Percentiles rank a stretch among this genome's conserved stretches.
phyloP scores from a whole-genome alignment of 2,797 vertebrate genomes.

The Peromyscus attwateri region DNA sequence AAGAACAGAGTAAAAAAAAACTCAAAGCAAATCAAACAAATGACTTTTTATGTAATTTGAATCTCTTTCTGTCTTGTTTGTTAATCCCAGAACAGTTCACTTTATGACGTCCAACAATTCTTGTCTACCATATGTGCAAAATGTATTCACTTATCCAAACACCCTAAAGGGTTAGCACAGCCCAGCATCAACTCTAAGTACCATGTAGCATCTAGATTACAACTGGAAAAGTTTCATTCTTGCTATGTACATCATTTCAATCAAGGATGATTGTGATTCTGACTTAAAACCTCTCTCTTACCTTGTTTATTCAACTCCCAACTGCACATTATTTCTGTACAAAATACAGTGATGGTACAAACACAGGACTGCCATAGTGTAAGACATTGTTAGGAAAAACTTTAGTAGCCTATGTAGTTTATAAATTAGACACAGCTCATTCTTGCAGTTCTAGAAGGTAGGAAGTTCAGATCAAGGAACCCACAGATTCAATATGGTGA shows the following conservation, averaged over 20 bases:
- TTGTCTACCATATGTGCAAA: background rate
- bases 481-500: background rate
- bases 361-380: background rate
- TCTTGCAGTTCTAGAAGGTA: background rate
- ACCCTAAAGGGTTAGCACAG: background rate
- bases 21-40: background rate
- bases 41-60: background rate
- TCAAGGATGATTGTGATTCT: background rate
- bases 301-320: background rate
- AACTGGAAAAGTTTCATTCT: background rate
- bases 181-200: background rate
- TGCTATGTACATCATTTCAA: background rate
- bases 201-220: background rate
- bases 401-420: background rate
- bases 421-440: background rate
- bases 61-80: background rate
- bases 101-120: background rate
- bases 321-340: background rate
- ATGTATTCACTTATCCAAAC: background rate
- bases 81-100: background rate
- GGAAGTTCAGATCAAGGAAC: background rate
- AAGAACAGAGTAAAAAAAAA: constrained; percentile 48
- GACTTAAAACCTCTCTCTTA: background rate
- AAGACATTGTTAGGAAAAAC: background rate
- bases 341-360: background rate